These are phyloP conservation scores for Onychomys arenicola DNA, from an alignment of 2,797 vertebrate species.

Conservation along the genomic window DNA sequence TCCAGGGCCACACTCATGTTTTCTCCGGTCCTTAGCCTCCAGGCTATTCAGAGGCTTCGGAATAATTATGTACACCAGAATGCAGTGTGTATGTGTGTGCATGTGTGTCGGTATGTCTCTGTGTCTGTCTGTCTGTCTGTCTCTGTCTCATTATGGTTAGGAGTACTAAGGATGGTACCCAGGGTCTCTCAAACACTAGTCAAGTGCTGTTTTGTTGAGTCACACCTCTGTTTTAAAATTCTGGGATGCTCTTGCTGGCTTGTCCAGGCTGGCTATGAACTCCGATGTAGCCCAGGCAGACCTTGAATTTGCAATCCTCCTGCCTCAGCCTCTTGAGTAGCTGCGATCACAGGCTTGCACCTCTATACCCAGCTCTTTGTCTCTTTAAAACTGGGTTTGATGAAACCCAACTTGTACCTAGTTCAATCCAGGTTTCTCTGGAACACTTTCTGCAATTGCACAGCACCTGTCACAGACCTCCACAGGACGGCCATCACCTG, in stretches of 20 bases:
- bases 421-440: background rate
- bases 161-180: background rate
- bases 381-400: background rate
- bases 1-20: background rate
- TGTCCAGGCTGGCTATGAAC: background rate
- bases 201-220: background rate
- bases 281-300: background rate
- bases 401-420: background rate
- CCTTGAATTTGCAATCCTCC: background rate
- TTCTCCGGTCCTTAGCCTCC: background rate
- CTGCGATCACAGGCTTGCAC: background rate
- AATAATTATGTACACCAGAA: background rate
- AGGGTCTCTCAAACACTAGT: background rate
- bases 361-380: background rate
- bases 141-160: background rate
- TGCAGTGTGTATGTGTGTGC: background rate
- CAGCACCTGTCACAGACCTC: rapidly evolving
- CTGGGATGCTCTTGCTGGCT: background rate
- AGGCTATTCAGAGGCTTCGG: background rate
- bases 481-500: background rate
- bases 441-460: background rate
- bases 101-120: background rate
- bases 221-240: background rate
- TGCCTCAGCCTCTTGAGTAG: background rate
- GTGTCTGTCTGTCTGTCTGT: background rate